These are phyloP conservation scores for Callosobruchus maculatus DNA, from an alignment of 2,888 invertebrate genomes.

Conservation along the genomic window DNA sequence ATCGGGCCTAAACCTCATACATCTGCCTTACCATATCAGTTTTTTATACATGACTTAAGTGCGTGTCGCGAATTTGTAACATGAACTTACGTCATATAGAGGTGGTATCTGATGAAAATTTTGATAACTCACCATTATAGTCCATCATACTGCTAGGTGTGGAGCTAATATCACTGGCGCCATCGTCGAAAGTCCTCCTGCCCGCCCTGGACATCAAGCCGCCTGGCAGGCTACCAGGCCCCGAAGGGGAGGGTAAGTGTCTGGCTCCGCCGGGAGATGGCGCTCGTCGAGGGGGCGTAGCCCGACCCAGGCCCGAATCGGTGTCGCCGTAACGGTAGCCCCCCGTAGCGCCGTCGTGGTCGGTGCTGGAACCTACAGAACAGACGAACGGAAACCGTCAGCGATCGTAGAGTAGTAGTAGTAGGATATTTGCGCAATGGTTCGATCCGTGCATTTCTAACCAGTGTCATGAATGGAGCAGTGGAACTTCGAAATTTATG, in stretches of 20 bases:
- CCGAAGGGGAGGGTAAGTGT: conserved; percentile 79
- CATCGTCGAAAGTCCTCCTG: conserved; percentile 63
- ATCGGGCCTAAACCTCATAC: no score
- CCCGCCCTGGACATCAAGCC: conserved; percentile 68
- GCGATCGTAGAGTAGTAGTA: neutral
- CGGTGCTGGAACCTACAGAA: conserved; percentile 54
- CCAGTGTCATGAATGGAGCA: neutral
- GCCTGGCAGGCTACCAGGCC: conserved; percentile 77
- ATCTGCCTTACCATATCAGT: no score
- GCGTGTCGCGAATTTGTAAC: no score
- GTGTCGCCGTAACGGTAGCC: conserved; percentile 60
- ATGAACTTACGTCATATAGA: no score
- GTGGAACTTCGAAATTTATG: no score
- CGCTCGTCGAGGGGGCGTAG: conserved; percentile 82
- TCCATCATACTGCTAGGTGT: conserved; percentile 73
- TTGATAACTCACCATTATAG: conserved; percentile 70
- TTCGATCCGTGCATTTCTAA: neutral
- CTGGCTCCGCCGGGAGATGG: conserved; percentile 78
- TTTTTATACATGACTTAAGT: no score
- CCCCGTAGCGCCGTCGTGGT: conserved; percentile 54
- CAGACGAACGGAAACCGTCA: neutral
- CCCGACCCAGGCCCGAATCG: conserved; percentile 83
- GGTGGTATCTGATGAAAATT: no score
- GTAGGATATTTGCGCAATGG: neutral
- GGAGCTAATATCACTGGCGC: conserved; percentile 72